Evolutionary conservation across 2,113 vertebrate genomes (phyloP), one percentile per base, ranked within the genome.

Genomic region (Lophotis ruficrista): DNA sequence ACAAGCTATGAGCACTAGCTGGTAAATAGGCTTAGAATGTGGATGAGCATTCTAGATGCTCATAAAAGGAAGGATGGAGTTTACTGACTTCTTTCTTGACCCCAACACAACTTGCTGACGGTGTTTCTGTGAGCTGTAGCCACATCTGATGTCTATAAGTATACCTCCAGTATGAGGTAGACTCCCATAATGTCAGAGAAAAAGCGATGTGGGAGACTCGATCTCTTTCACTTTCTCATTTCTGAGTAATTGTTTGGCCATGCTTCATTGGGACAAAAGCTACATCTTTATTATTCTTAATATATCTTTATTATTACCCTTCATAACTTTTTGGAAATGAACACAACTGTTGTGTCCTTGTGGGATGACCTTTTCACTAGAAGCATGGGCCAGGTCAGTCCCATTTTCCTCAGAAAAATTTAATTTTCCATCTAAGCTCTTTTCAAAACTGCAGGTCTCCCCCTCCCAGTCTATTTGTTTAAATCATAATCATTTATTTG

Each of bases 401-500:
- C 20, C 8, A 14, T 88, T 95, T 90, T 83, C 48, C 66, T 90
- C 1, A 0, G 48, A 60, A 93, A 92, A 77, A 83, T 54, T 3
- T 9, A 85, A 88, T 70, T 80, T 8, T 45, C 25, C 11, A 41
- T 58, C n/a, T 77, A 78, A 88, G 43, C 83, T 65, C 30, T 53
- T 87, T 69, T 53, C 25, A 68, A 72, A 87, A 53, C n/a, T 35
- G 35, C 71, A 83, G 15, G 28, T 75, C 30, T 85, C 35, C 47
- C 69, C 31, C 33, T 82, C 38, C 27, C 30, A 66, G 2, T 73
- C 71, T 88, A 54, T 90, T 95, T 94, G 38, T 87, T 91, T 94
- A 93, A 80, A 94, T 77, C 37, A 73, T 54, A 62, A 93, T 69
- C 4, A 83, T 77, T 83, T 77, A 69, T 95, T 96, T 93, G 82